Base-by-base conservation (phyloP, 2,888 invertebrate genomes). In the Actias luna region DNA sequence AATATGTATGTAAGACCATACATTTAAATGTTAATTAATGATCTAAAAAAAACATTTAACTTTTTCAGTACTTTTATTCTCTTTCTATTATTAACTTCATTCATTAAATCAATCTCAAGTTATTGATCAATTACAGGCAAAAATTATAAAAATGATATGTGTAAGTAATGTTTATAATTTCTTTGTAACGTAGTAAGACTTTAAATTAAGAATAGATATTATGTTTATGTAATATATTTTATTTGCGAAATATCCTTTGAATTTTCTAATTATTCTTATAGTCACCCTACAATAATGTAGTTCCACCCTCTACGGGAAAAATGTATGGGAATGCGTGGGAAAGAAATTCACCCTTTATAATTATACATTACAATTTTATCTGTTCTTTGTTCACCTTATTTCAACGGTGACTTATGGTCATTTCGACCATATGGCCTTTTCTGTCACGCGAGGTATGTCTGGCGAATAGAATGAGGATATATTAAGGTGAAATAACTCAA, bases 321-420 rank as follows among this genome's bases (percentile, higher is more conserved):
- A 73, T 82, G 86, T 79, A 79, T 77, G 77, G 88, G 86, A 87
- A 91, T 89, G 87, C 87, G 90, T 90, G 91, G 91, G 91, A 91
- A 92, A 71, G 65, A 64, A 64, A 63, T 75, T 73, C 83, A 87
- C 89, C 89, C 90, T 82, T 76, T 78, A 77, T 81, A 82, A 85
- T 84, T 84, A 80, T 63, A 60, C 59, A 59, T 35, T 36, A 64
- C 36, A 61, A 64, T 55, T 82, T 76, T 84, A 82, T 80, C 76
- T 78, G 74, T 76, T 79, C 79, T 81, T 84, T 82, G 79, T 84
- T 82, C 77, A 75, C 75, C 81, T 83, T 82, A 82, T 80, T 81
- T 75, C 76, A 75, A 80, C 78, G 82, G 90, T 90, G 89, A 89
- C 89, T 90, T 91, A 91, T 91, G 90, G 89, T 83, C 87, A 83